These are phyloP conservation scores for Tetrax tetrax DNA, from an alignment of 2,113 vertebrate species.

Conservation along the genomic window DNA sequence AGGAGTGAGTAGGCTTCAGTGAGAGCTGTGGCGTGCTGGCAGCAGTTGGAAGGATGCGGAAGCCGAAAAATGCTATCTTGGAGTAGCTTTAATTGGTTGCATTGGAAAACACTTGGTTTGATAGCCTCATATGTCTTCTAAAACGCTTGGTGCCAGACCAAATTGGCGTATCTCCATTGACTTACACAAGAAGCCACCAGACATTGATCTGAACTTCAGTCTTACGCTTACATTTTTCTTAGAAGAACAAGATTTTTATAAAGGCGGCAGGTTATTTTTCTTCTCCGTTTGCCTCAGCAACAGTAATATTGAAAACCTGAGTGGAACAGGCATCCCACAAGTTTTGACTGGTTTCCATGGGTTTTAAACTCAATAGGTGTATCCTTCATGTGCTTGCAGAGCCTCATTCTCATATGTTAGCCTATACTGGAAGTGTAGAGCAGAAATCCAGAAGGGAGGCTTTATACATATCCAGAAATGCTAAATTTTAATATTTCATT, in stretches of 20 bases:
- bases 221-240: not conserved
- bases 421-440: not conserved
- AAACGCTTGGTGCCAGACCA: constrained; percentile 41
- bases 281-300: not conserved
- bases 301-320: not conserved
- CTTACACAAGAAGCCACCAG: constrained; percentile 23
- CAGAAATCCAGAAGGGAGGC: not conserved
- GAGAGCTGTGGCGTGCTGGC: constrained; percentile 37
- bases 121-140: constrained; percentile 29
- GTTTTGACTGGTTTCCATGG: not conserved
- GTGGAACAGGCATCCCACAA: not conserved
- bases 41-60: constrained; percentile 41
- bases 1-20: constrained; percentile 48
- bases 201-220: constrained; percentile 1
- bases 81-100: constrained; percentile 53
- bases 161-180: constrained; percentile 24
- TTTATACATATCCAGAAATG: not conserved
- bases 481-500: not conserved
- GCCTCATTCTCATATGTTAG: not conserved
- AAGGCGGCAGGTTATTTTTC: not conserved
- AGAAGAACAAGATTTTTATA: not conserved
- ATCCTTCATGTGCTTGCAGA: not conserved
- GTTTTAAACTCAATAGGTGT: not conserved
- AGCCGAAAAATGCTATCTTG: constrained; percentile 46
- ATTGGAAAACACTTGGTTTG: constrained; percentile 52